Conservation (phyloP, 2,113 vertebrate genomes). For the Xerus inauris region DNA sequence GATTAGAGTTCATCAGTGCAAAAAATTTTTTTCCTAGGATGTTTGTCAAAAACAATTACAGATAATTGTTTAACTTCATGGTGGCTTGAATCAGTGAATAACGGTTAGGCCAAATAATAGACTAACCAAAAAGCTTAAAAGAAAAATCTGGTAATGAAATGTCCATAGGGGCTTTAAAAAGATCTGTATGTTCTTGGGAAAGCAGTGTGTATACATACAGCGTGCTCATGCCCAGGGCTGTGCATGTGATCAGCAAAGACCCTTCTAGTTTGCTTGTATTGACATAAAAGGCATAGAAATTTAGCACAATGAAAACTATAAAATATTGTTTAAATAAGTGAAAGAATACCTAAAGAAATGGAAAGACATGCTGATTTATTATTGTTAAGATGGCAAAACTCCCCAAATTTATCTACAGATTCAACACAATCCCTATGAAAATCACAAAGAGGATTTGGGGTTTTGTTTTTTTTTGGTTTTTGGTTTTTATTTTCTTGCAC, state of each 20-base stretch:
- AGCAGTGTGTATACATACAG: neutral
- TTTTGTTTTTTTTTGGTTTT: neutral
- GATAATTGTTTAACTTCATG: conserved; percentile 60
- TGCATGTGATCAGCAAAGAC: neutral
- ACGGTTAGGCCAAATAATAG: conserved; percentile 40
- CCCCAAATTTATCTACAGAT: neutral
- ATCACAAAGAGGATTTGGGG: neutral
- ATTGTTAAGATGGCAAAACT: neutral
- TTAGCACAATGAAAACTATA: neutral
- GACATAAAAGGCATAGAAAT: neutral
- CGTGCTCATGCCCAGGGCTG: neutral
- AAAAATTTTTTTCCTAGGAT: conserved; percentile 15
- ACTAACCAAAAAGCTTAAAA: conserved; percentile 1
- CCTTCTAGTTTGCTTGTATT: neutral
- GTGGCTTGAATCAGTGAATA: conserved; percentile 49
- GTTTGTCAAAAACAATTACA: conserved; percentile 65
- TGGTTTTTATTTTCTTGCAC: neutral
- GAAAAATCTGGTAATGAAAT: conserved; percentile 22
- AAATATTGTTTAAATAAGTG: conserved; percentile 15
- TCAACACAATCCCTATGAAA: neutral
- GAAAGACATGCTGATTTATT: neutral
- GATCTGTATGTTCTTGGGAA: neutral
- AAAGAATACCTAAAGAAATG: neutral
- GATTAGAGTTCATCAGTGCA: conserved; percentile 44
- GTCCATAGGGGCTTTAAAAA: neutral